A percentile compares a stretch with the other conserved stretches of the same genome.
phyloP scores from a whole-genome alignment of 2,888 invertebrate species.

The Melipona bicolor region DNA sequence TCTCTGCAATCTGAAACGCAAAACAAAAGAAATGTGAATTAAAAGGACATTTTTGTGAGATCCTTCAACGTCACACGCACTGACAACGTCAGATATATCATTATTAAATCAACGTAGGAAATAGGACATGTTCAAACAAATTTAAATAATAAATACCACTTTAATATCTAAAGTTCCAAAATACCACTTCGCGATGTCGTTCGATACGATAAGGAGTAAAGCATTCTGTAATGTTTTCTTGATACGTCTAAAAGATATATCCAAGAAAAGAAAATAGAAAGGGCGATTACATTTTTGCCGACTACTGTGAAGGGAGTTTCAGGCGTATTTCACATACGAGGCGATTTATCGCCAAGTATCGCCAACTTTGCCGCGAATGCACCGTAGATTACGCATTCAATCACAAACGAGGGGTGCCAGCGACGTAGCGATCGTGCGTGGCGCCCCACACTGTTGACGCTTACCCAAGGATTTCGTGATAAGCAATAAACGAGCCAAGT shows the following conservation, averaged over 20 bases:
- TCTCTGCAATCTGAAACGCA: background rate
- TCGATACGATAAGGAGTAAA: too few species aligned
- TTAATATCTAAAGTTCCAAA: background rate
- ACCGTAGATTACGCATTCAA: constrained; percentile 70
- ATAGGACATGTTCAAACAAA: too few species aligned
- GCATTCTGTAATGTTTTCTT: background rate
- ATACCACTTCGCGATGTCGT: background rate
- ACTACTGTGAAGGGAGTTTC: background rate
- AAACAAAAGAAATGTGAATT: too few species aligned
- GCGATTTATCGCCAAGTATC: constrained; percentile 22
- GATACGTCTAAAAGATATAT: too few species aligned
- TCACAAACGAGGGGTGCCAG: constrained; percentile 49
- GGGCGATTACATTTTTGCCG: constrained; percentile 13
- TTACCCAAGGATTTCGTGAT: constrained; percentile 58
- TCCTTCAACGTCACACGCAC: background rate
- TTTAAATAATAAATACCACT: too few species aligned
- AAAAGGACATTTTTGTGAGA: background rate
- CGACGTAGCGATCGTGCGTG: constrained; percentile 52
- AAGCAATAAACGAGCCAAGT: constrained; percentile 63
- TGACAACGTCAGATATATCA: background rate
- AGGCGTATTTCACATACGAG: constrained; percentile 3
- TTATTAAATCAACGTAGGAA: too few species aligned
- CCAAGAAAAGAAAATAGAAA: background rate
- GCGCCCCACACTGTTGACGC: constrained; percentile 43
- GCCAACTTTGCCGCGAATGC: constrained; percentile 58